Conservation (phyloP, 2,797 vertebrate genomes). For the Schizothorax lantsangensis region DNA sequence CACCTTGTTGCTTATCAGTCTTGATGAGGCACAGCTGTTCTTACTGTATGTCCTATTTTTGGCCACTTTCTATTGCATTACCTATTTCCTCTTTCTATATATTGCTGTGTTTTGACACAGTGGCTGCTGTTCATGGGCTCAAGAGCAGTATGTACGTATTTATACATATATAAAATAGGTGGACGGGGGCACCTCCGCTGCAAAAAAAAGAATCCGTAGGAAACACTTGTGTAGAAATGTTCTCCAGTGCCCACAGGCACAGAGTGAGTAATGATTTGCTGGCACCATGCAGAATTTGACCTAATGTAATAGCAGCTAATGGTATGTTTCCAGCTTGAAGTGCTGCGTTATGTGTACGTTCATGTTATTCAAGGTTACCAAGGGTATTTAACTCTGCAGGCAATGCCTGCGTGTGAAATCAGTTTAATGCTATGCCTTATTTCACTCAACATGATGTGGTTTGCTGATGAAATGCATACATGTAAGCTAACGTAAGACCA, state of each 20-base stretch:
- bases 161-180: background rate
- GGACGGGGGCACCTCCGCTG: background rate
- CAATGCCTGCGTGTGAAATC: conserved; percentile 22
- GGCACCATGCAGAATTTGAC: conserved; percentile 42
- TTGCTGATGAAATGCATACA: conserved; percentile 28
- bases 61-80: background rate
- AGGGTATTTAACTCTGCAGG: conserved; percentile 36
- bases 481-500: conserved; percentile 19
- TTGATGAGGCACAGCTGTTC: conserved; percentile 13
- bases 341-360: conserved; percentile 23
- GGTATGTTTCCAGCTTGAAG: conserved; percentile 49
- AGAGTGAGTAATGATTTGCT: conserved; percentile 37
- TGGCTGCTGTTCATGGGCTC: background rate
- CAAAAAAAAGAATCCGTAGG: background rate
- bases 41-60: background rate
- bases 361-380: conserved; percentile 28
- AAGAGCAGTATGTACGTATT: background rate
- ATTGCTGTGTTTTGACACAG: conserved; percentile 23
- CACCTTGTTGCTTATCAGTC: background rate
- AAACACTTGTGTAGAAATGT: conserved; percentile 13
- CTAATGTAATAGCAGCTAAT: conserved; percentile 49
- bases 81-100: background rate
- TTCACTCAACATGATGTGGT: conserved; percentile 30
- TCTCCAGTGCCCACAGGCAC: conserved; percentile 35
- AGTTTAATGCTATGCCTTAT: conserved; percentile 30